A percentile compares a stretch with the other conserved stretches of the same genome.
Conservation (phyloP, 92 coral and sea anemone genomes). For the Palythoa caribaeorum region DNA sequence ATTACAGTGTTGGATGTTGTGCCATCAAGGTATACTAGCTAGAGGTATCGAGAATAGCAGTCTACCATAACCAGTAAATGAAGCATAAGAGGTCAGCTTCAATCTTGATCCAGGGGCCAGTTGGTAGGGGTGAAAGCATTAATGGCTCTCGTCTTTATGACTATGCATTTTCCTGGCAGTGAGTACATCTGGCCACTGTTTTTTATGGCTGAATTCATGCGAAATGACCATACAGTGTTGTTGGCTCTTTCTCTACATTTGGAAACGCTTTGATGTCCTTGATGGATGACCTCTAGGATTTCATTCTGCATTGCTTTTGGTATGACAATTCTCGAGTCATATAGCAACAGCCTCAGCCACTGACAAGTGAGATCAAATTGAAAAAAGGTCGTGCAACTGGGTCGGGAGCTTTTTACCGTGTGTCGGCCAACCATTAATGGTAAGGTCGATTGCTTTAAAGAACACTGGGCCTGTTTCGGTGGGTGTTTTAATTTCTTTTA, state of each 20-base stretch:
- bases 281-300: constrained; percentile 31
- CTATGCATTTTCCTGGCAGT: constrained; percentile 34
- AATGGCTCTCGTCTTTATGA: constrained; percentile 41
- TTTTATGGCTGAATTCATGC: constrained; percentile 49
- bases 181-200: background rate
- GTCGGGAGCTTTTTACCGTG: too few species aligned
- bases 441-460: too few species aligned
- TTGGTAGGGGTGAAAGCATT: constrained; percentile 38
- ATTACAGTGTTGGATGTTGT: constrained; percentile 48
- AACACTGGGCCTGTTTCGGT: background rate
- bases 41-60: too few species aligned
- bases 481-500: background rate
- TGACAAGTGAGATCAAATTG: background rate
- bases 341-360: background rate
- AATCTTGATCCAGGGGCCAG: constrained; percentile 59
- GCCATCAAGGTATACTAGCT: constrained; percentile 35
- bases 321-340: constrained; percentile 1
- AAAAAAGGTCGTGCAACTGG: background rate
- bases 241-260: background rate
- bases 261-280: constrained; percentile 10
- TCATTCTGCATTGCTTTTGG: constrained; percentile 30
- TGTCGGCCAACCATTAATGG: too few species aligned
- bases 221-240: constrained; percentile 53
- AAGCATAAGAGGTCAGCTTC: constrained; percentile 46
- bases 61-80: too few species aligned